Percentiles rank a stretch among this genome's conserved stretches.
These are phyloP conservation scores for Podarcis cretensis DNA, from an alignment of 2,113 vertebrate species.

Conservation along the genomic window DNA sequence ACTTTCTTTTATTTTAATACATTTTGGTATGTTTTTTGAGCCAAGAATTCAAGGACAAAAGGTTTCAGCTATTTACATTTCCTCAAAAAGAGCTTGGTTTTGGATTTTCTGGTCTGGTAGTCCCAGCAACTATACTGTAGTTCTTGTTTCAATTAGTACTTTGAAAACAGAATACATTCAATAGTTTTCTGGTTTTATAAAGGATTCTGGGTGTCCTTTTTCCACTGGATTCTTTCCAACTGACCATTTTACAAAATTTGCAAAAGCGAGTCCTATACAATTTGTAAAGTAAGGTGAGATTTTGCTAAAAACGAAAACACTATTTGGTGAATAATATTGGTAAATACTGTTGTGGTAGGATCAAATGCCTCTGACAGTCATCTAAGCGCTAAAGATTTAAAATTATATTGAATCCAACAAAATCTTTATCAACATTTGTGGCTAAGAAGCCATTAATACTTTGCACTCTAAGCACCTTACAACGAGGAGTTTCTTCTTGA, in stretches of 20 bases:
- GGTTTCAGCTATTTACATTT: no score
- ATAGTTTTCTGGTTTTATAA: slow-evolving; percentile 2
- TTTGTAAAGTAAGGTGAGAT: slow-evolving; percentile 29
- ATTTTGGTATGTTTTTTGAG: no score
- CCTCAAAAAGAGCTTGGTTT: not conserved
- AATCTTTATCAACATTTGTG: not conserved
- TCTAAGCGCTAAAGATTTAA: slow-evolving; percentile 45
- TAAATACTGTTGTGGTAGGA: slow-evolving; percentile 4
- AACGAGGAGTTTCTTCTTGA: not conserved
- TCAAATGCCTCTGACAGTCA: slow-evolving; percentile 10
- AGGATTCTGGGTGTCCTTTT: not conserved
- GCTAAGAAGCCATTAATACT: not conserved
- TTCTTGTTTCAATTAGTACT: not conserved
- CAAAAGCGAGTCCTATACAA: slow-evolving; percentile 37
- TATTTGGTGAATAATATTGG: slow-evolving; percentile 50
- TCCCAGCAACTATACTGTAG: not conserved
- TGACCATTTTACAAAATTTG: slow-evolving; percentile 31
- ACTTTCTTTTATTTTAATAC: no score
- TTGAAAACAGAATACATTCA: not conserved
- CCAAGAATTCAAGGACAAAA: no score
- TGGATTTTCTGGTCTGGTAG: not conserved
- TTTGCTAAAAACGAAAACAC: slow-evolving; percentile 53
- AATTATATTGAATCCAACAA: slow-evolving; percentile 25
- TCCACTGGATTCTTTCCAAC: not conserved
- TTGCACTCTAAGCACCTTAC: not conserved